A percentile compares a stretch with the other conserved stretches of the same genome.
These are phyloP conservation scores for Ciconia maguari DNA, from an alignment of 2,113 vertebrate genomes.

Conservation along the genomic window DNA sequence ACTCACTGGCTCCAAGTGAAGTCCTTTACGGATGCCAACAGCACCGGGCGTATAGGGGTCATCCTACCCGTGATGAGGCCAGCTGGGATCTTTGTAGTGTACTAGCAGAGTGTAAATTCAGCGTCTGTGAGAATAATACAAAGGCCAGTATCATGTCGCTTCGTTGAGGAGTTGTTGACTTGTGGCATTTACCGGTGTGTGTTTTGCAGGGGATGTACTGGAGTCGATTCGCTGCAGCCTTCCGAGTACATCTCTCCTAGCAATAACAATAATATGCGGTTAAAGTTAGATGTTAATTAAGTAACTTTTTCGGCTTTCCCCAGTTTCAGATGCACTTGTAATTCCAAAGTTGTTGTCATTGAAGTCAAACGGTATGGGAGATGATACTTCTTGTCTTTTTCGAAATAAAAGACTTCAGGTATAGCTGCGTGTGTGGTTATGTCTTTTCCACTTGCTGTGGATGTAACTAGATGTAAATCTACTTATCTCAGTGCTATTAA, in stretches of 20 bases:
- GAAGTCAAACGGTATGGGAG: background rate
- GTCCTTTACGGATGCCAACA: accelerated
- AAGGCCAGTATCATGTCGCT: accelerated
- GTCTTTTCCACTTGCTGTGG: background rate
- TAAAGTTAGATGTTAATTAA: background rate
- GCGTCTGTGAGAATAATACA: accelerated
- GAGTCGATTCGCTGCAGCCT: background rate
- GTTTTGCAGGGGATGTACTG: background rate
- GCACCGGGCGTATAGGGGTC: accelerated
- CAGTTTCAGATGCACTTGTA: background rate
- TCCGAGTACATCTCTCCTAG: accelerated
- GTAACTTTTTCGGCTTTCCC: background rate
- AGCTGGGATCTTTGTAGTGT: accelerated
- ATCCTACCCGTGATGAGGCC: accelerated
- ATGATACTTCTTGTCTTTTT: background rate
- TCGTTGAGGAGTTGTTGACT: background rate
- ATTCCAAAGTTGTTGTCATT: background rate
- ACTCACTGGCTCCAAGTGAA: accelerated
- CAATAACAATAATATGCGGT: no score
- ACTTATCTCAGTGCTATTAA: background rate
- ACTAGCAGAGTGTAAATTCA: accelerated
- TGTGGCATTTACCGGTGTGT: background rate
- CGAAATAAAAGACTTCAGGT: background rate
- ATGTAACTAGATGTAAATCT: background rate
- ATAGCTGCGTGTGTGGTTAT: accelerated